Base-by-base conservation (phyloP, 2,888 invertebrate species). In the Seira ritae region DNA sequence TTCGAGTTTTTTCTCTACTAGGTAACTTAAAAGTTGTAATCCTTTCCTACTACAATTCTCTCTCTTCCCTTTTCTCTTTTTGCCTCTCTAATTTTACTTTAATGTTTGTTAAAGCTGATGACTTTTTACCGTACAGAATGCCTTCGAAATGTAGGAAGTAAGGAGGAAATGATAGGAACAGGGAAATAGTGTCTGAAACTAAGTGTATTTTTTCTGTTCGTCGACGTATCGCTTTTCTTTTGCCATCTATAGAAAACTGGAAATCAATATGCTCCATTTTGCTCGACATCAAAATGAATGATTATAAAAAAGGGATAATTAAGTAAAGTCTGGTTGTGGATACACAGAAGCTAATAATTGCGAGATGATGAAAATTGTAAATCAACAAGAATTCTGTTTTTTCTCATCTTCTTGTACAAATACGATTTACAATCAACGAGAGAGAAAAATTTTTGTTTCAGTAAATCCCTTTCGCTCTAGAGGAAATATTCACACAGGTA, bases 41-140 rank as follows among this genome's bases (percentile, higher is more conserved):
- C 62, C 62, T 62, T 62, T 62, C 20, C 62, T 20, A 62, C n/a
- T n/a, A 62, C 62, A 3, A 62, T 62, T 62, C 62, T 62, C 55
- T 55, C 55, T 55, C 55, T 55, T 15, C 1, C 15, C 12, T 8
- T 31, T 8, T 31, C 31, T 31, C 31, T 8, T 8, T 31, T 8
- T 8, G 3, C 8, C 55, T 55, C 55, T n/a, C 55, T 62, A 62
- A 62, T 62, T 62, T 22, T 22, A 62, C 62, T 62, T 62, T 62
- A 62, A 62, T 62, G 62, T 62, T 62, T 62, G 22, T 20, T 62
- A 62, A 62, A 62, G 62, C 62, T 62, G 62, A 62, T 50, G 50
- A 50, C 50, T 50, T 50, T 50, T 50, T 50, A n/a, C 50, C 15
- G 50, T 50, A 50, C 50, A 50, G 17, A 50, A 50, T 3, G 50